Conservation (phyloP, 2,113 vertebrate genomes). For the Noturus placidus region DNA sequence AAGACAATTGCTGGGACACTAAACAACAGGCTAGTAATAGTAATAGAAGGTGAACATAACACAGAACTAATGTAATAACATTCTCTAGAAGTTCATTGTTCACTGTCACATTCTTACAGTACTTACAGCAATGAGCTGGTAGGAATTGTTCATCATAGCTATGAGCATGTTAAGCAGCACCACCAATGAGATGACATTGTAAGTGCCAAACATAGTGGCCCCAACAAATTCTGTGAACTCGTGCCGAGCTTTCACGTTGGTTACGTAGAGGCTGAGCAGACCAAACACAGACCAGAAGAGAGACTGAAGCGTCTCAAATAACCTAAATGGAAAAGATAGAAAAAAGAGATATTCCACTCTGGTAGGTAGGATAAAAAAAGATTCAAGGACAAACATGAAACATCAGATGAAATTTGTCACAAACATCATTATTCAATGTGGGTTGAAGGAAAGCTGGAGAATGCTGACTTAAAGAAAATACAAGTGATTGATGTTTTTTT, state of each 20-base stretch:
- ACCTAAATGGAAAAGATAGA: constrained; percentile 62
- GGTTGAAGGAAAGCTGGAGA: background rate
- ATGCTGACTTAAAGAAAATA: background rate
- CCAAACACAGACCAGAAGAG: constrained; percentile 90
- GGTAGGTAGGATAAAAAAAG: background rate
- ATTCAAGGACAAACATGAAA: background rate
- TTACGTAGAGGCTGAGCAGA: constrained; percentile 85
- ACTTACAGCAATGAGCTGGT: constrained; percentile 89
- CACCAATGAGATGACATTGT: constrained; percentile 88
- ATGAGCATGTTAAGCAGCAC: constrained; percentile 90
- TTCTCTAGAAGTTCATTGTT: background rate
- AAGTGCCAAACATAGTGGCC: constrained; percentile 89
- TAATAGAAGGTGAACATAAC: background rate
- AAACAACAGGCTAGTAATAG: background rate
- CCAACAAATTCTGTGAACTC: constrained; percentile 89
- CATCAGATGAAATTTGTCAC: background rate
- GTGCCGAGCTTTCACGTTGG: constrained; percentile 85
- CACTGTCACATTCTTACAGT: background rate
- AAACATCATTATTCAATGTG: constrained; percentile 7
- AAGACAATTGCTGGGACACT: background rate
- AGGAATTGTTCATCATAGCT: constrained; percentile 93
- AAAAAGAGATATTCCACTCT: background rate
- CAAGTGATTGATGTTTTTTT: background rate
- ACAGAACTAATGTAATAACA: background rate
- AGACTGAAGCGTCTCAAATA: constrained; percentile 87